phyloP scores from a whole-genome alignment of 2,797 vertebrate genomes.

The Chaetophractus vellerosus region DNA sequence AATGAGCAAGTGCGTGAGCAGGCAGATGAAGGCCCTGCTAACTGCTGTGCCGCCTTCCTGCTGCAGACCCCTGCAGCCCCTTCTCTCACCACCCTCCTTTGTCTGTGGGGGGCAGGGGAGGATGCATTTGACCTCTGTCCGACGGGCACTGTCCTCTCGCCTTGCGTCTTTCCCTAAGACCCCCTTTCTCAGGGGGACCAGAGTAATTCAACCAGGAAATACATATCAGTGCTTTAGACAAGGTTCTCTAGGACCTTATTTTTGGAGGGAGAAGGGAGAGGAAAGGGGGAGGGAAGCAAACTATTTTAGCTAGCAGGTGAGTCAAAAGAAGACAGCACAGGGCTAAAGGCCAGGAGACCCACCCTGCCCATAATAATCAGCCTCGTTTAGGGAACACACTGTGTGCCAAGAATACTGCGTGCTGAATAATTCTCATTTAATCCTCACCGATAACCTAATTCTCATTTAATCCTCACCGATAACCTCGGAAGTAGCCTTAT shows the following conservation, averaged over 20 bases:
- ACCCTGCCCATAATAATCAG: neutral
- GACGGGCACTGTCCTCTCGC: neutral
- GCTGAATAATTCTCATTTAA: neutral
- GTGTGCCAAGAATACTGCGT: neutral
- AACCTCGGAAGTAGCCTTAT: neutral
- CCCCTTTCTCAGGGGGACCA: neutral
- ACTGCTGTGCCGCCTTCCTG: rapidly evolving
- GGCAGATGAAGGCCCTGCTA: neutral
- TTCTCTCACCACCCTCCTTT: too few relatives aligned
- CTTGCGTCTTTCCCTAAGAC: neutral
- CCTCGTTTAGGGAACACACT: neutral
- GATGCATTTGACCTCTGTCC: too few relatives aligned
- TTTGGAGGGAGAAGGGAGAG: neutral
- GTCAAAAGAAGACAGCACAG: neutral
- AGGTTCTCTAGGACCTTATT: neutral
- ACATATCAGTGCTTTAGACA: neutral
- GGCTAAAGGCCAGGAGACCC: neutral
- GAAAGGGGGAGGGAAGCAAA: neutral
- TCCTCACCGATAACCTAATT: neutral
- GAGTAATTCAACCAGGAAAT: neutral
- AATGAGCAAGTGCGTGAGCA: too few relatives aligned
- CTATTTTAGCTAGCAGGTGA: neutral
- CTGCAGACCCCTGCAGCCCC: too few relatives aligned
- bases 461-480: neutral
- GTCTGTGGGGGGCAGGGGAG: neutral